Evolutionary conservation across 2,888 invertebrate genomes (phyloP), one percentile per base, ranked within the genome.

Genomic region (Ochlodes sylvanus): DNA sequence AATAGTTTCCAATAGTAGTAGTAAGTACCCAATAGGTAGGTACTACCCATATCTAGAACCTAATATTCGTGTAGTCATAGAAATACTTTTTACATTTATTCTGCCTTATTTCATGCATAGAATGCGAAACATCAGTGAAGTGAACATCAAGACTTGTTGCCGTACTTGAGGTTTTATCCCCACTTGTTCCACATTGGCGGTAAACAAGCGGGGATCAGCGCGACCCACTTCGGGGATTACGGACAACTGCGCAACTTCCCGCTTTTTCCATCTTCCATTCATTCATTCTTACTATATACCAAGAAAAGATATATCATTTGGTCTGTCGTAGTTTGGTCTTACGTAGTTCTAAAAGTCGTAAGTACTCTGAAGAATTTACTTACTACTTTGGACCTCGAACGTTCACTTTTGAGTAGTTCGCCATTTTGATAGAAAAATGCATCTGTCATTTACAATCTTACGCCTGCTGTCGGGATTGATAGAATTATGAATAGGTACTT

Each of bases 221-320:
- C 70, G 70, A 42, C 69, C 71, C 69, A 70, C 64, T 69, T 70
- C 15, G 69, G 63, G 71, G 72, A 73, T 73, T 73, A 72, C 32
- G 50, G 17, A 5, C n/a, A 52, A 60, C 66, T 54, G 60, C 42
- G 60, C 60, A 66, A 44, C 54, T 54, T 60, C 19, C 52, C 50
- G 61, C 61, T 61, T 15, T 62, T 61, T 54, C 34, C 38, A 60
- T 60, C 60, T 42, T 32, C 54, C 42, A 52, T 54, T 54, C 60
- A 42, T 42, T 66, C 66, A 38, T 55, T 54, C 15, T 15, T 10
- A 14, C 9, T 17, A 21, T 15, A n/a, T 32, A n/a, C 7, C 52
- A 54, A 54, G 54, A 54, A 32, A n/a, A 19, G 19, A 6, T 15
- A 17, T 17, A 47, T 17, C 6, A 7, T 7, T 47, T 47, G 15